phyloP scores from a whole-genome alignment of 64 coral and sea anemone species.

The Montipora efflorescens region DNA sequence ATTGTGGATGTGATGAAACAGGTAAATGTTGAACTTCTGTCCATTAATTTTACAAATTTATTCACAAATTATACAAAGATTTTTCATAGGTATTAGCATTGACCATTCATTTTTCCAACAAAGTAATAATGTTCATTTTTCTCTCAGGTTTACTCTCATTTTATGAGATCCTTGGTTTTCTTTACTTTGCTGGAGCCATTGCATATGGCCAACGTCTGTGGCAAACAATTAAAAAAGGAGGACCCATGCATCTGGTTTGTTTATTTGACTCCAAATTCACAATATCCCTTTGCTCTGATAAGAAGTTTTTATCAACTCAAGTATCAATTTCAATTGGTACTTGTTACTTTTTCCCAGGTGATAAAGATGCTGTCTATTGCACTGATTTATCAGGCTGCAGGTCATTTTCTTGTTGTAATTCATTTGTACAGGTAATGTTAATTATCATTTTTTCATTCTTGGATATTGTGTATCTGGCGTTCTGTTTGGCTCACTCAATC shows the following conservation, averaged over 20 bases:
- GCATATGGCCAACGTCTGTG: constrained; percentile 96
- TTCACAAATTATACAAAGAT: too few species aligned
- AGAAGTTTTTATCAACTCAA: not conserved
- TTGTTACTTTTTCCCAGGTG: constrained; percentile 59
- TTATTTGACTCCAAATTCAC: not conserved
- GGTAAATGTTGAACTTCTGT: constrained; percentile 31
- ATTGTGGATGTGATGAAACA: constrained; percentile 94
- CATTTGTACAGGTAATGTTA: constrained; percentile 76
- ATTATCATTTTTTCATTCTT: too few species aligned
- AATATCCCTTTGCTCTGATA: not conserved
- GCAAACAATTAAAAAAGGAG: constrained; percentile 97
- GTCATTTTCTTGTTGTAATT: constrained; percentile 68
- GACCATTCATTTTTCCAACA: not conserved
- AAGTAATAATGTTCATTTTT: not conserved
- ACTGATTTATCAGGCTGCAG: constrained; percentile 73
- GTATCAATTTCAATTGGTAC: too few species aligned
- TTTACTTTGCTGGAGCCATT: constrained; percentile 89
- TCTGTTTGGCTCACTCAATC: too few species aligned
- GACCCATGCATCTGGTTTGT: constrained; percentile 96
- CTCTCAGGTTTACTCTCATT: constrained; percentile 82
- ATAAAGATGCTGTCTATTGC: constrained; percentile 86
- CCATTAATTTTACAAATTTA: not conserved
- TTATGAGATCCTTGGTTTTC: constrained; percentile 86
- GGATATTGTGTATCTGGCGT: too few species aligned
- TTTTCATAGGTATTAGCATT: not conserved